Conservation (phyloP, 2,797 vertebrate genomes). For the Picus viridis region DNA sequence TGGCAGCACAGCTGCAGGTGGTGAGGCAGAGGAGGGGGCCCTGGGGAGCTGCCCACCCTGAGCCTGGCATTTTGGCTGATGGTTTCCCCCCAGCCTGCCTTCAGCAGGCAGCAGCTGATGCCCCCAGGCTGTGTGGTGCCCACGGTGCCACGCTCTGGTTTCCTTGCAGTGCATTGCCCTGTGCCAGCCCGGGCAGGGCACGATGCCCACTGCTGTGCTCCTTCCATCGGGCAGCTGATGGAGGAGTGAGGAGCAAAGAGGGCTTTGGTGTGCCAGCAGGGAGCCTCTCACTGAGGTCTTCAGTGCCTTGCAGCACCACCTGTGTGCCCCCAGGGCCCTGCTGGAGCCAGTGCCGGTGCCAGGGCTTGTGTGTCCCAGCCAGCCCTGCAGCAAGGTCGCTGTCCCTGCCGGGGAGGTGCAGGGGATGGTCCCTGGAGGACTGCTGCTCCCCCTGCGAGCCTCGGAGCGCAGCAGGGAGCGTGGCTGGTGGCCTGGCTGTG, state of each 20-base stretch:
- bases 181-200: background rate
- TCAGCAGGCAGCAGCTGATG: rapidly evolving
- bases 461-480: background rate
- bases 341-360: background rate
- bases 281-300: rapidly evolving
- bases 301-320: background rate
- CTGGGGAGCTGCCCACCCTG: rapidly evolving
- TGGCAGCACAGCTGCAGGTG: rapidly evolving
- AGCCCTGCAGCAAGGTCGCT: too few species aligned
- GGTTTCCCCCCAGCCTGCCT: background rate
- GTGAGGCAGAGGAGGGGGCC: too few species aligned
- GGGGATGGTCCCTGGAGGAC: background rate
- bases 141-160: background rate
- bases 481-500: background rate
- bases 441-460: background rate
- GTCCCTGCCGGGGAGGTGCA: too few species aligned
- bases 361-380: too few species aligned
- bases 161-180: rapidly evolving
- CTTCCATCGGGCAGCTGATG: rapidly evolving
- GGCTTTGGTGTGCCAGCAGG: rapidly evolving
- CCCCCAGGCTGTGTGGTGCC: rapidly evolving
- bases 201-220: rapidly evolving
- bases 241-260: background rate
- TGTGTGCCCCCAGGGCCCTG: background rate
- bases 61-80: background rate